Base-by-base conservation (phyloP, 2,888 invertebrate species). In the Diarsia mendica region DNA sequence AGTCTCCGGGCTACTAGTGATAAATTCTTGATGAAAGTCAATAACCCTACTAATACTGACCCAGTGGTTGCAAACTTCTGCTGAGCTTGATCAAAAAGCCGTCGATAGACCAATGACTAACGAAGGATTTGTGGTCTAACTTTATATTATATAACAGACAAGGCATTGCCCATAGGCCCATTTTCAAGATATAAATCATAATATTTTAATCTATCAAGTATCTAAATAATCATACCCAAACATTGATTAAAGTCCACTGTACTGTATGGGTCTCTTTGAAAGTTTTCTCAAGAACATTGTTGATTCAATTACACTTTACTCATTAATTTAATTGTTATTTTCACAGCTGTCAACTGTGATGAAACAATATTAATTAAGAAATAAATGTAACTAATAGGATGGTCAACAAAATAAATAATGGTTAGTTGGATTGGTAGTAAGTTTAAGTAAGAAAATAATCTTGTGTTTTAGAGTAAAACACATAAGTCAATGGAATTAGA, bases 261-360 rank as follows among this genome's bases (percentile, higher is more conserved):
- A 8, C 49, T 63, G 18, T 46, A n/a, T 28, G 9, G 1, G 9
- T 23, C 23, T 20, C 15, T 23, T 15, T 39, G 55, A 5, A 77
- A 58, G 44, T 77, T n/a, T 11, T 53, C 18, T 9, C n/a, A 60
- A 55, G 13, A 69, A 55, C 13, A 28, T 33, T 28, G 6, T 4
- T 53, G 18, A 64, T 58, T 65, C 46, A 58, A 79, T 64, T 65
- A 79, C 23, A 18, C 11, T 78, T 28, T 63, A 0, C 10, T 39
- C 9, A 75, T 20, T 39, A 77, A 60, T 78, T 33, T 64, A 79
- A 60, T 44, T 44, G 9, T 63, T 79, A 79, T 58, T 79, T 70
- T 49, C 64, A 51, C 58, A 65, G 79, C 77, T 60, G 71, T 70
- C 64, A 46, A 33, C 2, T 13, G 23, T n/a, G 10, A 67, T n/a